Conservation (phyloP, 2,797 vertebrate species). For the Eospalax fontanierii region DNA sequence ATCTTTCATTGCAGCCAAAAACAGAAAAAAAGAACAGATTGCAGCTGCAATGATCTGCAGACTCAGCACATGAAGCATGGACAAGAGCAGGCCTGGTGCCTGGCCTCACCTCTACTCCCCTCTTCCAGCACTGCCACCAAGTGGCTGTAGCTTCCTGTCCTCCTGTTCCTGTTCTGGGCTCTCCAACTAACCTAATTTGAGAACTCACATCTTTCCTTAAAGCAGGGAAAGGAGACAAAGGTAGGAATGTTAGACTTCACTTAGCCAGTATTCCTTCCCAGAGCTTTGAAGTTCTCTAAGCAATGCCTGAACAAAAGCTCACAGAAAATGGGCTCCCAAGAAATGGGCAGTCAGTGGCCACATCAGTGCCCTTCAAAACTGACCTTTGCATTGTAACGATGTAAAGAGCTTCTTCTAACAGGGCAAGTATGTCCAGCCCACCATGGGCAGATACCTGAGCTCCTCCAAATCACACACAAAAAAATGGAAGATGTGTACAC, state of each 20-base stretch:
- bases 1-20: neutral
- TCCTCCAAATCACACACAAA: neutral
- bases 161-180: neutral
- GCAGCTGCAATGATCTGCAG: neutral
- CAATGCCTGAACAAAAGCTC: neutral
- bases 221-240: neutral
- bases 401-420: neutral
- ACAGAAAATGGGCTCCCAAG: neutral
- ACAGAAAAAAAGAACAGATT: neutral
- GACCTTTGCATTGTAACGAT: fast-evolving
- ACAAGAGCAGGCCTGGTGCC: neutral
- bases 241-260: neutral
- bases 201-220: neutral
- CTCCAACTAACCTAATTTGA: neutral
- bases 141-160: neutral
- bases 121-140: neutral
- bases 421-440: neutral
- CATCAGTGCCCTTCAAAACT: neutral
- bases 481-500: neutral
- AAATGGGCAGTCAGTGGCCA: neutral
- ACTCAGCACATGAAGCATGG: neutral
- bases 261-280: fast-evolving
- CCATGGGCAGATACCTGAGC: neutral
- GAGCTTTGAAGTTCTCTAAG: neutral
- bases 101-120: neutral